Evolutionary conservation across 2,113 vertebrate species (phyloP).

Genomic region (Crypturellus undulatus): DNA sequence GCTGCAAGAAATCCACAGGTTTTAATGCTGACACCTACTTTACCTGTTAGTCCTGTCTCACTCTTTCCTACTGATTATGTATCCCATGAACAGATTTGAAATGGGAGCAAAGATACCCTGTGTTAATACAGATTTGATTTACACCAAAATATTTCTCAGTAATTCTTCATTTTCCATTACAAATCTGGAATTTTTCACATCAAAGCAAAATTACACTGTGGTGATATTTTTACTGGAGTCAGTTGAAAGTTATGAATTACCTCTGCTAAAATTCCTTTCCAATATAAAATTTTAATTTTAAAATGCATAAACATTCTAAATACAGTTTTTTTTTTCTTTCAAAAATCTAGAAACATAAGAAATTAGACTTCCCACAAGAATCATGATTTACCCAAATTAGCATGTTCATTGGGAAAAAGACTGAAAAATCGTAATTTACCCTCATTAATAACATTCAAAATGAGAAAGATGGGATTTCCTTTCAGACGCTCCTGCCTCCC

Average conservation of each 20-base stretch:
- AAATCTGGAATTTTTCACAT: background rate
- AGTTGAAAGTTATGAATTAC: background rate
- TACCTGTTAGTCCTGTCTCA: background rate
- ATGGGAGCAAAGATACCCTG: background rate
- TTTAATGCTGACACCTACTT: accelerated
- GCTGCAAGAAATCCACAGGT: background rate
- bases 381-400: background rate
- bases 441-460: background rate
- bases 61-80: background rate
- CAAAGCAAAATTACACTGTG: background rate
- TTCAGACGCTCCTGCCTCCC: background rate
- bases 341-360: background rate
- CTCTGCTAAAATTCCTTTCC: background rate
- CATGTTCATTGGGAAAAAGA: background rate
- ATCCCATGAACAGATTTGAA: background rate
- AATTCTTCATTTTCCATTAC: background rate
- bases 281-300: background rate
- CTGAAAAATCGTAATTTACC: background rate
- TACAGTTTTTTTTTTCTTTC: background rate
- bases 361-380: background rate
- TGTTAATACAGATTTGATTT: background rate
- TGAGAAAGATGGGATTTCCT: background rate
- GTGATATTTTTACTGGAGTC: background rate
- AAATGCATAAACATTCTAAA: background rate
- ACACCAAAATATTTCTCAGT: background rate